Evolutionary conservation across 2,888 invertebrate genomes (phyloP).

Genomic region (Bombyx huttoni): DNA sequence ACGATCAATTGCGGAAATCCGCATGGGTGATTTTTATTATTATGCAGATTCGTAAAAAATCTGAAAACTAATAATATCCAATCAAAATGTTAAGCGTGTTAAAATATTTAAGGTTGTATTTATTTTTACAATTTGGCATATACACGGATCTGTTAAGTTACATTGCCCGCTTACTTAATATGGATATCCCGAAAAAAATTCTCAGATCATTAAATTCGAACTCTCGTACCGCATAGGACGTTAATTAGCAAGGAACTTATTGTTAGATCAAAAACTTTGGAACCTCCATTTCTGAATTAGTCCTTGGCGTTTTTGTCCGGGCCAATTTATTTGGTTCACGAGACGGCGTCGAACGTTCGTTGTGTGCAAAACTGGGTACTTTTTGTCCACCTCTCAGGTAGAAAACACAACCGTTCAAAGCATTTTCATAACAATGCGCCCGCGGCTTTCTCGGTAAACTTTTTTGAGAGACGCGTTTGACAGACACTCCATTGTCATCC

Average conservation of each 20-base stretch:
- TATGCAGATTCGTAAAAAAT: too few species aligned
- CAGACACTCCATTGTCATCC: slow-evolving; percentile 68
- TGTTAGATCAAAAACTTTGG: slow-evolving; percentile 42
- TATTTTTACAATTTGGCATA: too few species aligned
- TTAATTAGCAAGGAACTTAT: slow-evolving; percentile 11
- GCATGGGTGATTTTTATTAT: too few species aligned
- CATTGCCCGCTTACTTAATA: background rate
- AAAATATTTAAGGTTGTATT: too few species aligned
- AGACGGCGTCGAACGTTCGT: slow-evolving; percentile 46
- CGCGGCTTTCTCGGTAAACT: slow-evolving; percentile 57
- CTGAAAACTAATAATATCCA: too few species aligned
- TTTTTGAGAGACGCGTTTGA: slow-evolving; percentile 61
- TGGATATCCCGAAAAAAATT: background rate
- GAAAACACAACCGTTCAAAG: slow-evolving; percentile 58
- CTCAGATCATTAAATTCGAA: background rate
- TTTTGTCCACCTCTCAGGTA: slow-evolving; percentile 61
- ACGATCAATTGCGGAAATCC: too few species aligned
- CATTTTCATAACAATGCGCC: slow-evolving; percentile 71
- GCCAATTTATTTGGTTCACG: slow-evolving; percentile 51
- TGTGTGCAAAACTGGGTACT: slow-evolving; percentile 55
- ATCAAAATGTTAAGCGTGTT: background rate
- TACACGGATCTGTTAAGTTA: too few species aligned
- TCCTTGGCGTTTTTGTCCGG: slow-evolving; percentile 53
- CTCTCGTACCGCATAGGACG: slow-evolving; percentile 3
- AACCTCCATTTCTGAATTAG: slow-evolving; percentile 52